Percentiles rank a stretch among this genome's conserved stretches.
Conservation (phyloP, 2,888 invertebrate species). For the Tridacna gigas region DNA sequence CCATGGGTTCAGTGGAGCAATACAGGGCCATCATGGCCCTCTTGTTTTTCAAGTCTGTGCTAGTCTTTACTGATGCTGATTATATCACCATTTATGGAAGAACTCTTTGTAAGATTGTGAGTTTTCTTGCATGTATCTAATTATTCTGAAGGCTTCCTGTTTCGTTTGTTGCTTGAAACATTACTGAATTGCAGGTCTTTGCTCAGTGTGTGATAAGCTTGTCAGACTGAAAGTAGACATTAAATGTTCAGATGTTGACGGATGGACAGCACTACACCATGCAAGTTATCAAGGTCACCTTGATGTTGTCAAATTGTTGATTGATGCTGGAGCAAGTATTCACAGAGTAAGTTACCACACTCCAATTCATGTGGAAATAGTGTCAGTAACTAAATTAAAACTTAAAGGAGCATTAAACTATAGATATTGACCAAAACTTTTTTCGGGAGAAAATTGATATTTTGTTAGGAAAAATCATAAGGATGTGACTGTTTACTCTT, state of each 20-base stretch:
- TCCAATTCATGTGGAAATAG: neutral
- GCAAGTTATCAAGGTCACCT: constrained; percentile 68
- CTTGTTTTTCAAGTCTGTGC: no score
- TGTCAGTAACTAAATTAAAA: neutral
- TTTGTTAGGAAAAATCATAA: no score
- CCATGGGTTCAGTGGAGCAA: no score
- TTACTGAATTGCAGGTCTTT: constrained; percentile 51
- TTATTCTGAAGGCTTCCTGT: neutral
- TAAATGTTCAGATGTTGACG: constrained; percentile 64
- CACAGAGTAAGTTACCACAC: constrained; percentile 48
- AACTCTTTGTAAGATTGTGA: no score
- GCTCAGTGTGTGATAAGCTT: constrained; percentile 61
- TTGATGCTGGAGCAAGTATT: constrained; percentile 63
- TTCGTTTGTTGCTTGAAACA: neutral
- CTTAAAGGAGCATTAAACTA: neutral
- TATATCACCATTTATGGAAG: no score
- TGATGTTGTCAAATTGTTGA: constrained; percentile 63
- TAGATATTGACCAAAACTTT: neutral
- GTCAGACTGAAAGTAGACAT: constrained; percentile 63
- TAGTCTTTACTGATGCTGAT: no score
- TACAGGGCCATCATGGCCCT: no score
- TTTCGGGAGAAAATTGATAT: no score
- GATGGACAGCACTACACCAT: constrained; percentile 72
- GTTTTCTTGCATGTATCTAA: neutral
- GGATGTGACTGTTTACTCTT: no score